A percentile compares a stretch with the other conserved stretches of the same genome.
Conservation (phyloP, 1,140 invertebrate genomes). For the Steinernema feltiae region DNA sequence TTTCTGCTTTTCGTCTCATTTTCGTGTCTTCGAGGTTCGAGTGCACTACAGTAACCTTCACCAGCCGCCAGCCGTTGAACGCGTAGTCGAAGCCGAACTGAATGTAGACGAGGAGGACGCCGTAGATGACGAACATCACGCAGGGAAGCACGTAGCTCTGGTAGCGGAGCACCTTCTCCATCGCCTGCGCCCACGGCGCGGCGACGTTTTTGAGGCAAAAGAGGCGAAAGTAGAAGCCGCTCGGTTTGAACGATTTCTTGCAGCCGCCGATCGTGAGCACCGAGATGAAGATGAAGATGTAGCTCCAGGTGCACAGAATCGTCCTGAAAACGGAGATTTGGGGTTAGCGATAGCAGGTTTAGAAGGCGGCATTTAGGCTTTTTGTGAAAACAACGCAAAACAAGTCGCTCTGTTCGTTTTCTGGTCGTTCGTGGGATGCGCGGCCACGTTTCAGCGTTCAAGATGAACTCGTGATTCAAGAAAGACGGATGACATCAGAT, state of each 20-base stretch:
- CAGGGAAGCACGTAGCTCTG: neutral
- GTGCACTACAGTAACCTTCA: neutral
- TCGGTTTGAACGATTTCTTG: neutral
- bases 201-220: neutral
- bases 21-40: neutral
- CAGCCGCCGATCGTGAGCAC: neutral
- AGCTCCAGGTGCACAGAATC: neutral
- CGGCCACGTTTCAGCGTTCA: too few species aligned
- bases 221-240: neutral
- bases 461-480: too few species aligned
- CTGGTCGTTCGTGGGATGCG: too few species aligned
- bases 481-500: too few species aligned
- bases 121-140: neutral
- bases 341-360: neutral
- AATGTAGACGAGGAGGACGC: neutral
- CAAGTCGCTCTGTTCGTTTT: too few species aligned
- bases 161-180: neutral
- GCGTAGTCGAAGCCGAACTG: neutral
- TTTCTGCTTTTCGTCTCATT: neutral
- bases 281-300: neutral
- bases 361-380: neutral
- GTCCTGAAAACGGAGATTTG: neutral
- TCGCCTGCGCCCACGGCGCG: neutral
- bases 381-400: neutral
- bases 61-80: neutral